Evolutionary conservation across 2,113 vertebrate genomes (phyloP), one percentile per base, ranked within the genome.

Genomic region (Trichechus manatus): DNA sequence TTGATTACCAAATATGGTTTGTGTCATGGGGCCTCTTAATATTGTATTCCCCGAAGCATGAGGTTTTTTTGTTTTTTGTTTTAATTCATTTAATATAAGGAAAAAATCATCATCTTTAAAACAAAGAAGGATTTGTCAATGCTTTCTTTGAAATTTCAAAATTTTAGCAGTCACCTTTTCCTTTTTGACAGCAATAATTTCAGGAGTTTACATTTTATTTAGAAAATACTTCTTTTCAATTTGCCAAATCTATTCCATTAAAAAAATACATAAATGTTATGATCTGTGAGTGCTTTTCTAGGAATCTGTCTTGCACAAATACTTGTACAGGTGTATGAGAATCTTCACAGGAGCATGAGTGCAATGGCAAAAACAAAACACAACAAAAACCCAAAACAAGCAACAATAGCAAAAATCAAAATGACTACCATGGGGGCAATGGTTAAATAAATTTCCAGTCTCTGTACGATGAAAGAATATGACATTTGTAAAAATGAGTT

Each of bases 1-100:
- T 97, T 90, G 82, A 93, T 92, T 93, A 81, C 20, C 66, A 89
- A 87, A 95, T 91, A 39, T 96, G 56, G 0, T 74, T 96, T 94
- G 6, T 29, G 81, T 87, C 63, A 75, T 85, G 83, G n/a, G 70
- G 10, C 47, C 70, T 80, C 31, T 86, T 95, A 66, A 22, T 94
- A 83, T 3, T 64, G 1, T 68, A 47, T 36, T 90, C 42, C 81
- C 53, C 27, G 93, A 94, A 92, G 44, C 44, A 81, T 1, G 50
- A 72, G 15, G 47, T 47, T 5, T 47, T 7, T 47, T 47, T 47
- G 3, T 47, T 36, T 74, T 39, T 39, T 27, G 22, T 42, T 42
- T 14, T 33, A n/a, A 22, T 42, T 14, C 74, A 79, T 80, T 83
- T 79, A 56, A 96, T 92, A 75, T 87, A 87, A 83, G 29, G 84